Conservation (phyloP, 35 echinoderm and acorn worm species). For the Ophiothrix spiculata region DNA sequence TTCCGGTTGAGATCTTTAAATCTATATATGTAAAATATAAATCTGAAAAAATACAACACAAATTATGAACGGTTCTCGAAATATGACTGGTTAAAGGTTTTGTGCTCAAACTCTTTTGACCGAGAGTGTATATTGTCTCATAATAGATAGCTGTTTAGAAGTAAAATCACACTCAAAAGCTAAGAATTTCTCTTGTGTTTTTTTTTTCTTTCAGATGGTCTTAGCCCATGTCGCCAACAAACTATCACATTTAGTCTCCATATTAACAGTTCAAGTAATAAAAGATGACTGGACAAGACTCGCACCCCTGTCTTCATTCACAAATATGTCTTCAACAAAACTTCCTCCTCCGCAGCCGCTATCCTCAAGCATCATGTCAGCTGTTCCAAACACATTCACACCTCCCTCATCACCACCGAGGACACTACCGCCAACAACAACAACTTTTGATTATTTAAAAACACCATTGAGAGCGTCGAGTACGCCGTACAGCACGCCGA, state of each 20-base stretch:
- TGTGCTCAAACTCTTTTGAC: no score
- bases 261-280: constrained; percentile 85
- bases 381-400: constrained; percentile 2
- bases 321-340: constrained; percentile 33
- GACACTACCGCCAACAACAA: constrained; percentile 25
- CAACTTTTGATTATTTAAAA: constrained; percentile 9
- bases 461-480: constrained; percentile 73
- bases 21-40: no score
- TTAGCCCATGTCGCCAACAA: constrained; percentile 97
- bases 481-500: constrained; percentile 81
- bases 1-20: no score
- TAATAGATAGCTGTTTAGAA: no score
- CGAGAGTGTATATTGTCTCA: no score
- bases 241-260: constrained; percentile 82
- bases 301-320: constrained; percentile 52
- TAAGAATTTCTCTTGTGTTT: no score
- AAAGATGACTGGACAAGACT: constrained; percentile 98
- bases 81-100: no score
- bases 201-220: constrained; percentile 73
- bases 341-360: constrained; percentile 50
- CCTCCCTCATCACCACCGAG: constrained; percentile 23
- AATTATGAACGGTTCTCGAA: no score
- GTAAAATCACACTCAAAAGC: no score
- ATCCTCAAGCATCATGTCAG: constrained; percentile 12
- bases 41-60: no score